Base-by-base conservation (phyloP, 1,140 invertebrate species). In the Temnothorax curvispinosus region DNA sequence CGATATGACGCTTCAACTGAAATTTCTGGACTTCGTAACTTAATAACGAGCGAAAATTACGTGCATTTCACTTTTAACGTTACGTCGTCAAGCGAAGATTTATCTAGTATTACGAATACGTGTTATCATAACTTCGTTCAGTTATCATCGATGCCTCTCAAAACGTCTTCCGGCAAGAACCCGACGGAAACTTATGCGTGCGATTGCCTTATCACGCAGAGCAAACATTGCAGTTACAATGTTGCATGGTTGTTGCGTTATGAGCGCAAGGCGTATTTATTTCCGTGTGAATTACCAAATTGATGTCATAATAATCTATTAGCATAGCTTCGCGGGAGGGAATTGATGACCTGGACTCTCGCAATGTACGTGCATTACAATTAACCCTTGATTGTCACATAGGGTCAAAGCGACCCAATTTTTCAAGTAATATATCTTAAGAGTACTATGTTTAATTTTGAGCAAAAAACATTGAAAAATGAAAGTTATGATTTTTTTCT, bases 151-250 rank as follows among this genome's bases (percentile, higher is more conserved):
- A 82, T 76, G 69, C 69, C 47, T 72, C 60, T 54, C 44, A 69
- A 82, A 74, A 74, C 47, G 67, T 87, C 71, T 88, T 87, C 87
- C 87, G 87, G 87, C 18, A 77, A 88, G 69, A 88, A 62, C 2
- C 1, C 32, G 18, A 67, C 86, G 52, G 62, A 56, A 69, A 81
- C 41, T 56, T 47, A 41, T 58, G 11, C 38, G 18, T 38, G 54
- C 27, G 71, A 85, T 86, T 58, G 86, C 35, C 69, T 85, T 88
- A 90, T 90, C 86, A 27, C 18, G 6, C 18, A 38, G 47, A 21
- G 38, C 69, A 71, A 80, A 87, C 35, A 87, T 50, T 65, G 21
- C 11, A 44, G 44, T 38, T 11, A 47, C 27, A 32, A 47, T 50
- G 15, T 18, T 56, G 32, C 54, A n/a, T 18, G 54, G 3, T 6